Base-by-base conservation (phyloP, 2,113 vertebrate genomes). In the Embiotoca jacksoni region DNA sequence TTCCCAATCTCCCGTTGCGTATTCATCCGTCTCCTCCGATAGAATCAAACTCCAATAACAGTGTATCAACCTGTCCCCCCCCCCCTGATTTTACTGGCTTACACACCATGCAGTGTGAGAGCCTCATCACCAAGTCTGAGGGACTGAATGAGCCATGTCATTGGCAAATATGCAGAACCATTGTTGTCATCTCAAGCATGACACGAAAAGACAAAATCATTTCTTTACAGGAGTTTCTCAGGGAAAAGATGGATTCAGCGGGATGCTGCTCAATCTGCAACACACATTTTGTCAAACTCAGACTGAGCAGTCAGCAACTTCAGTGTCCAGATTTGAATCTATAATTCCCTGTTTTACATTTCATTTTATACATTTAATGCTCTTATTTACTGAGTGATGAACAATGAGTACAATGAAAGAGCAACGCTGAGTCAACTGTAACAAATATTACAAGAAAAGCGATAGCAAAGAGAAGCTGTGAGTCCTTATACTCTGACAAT, bases 291-390 rank as follows among this genome's bases (percentile, higher is more conserved):
- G 7, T 39, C 44, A 52, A 30, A 11, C 32, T 59, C 65, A 65
- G 39, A 53, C 74, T 68, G 35, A 30, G 50, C 44, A n/a, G 57
- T 63, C 69, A 78, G 57, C 57, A 63, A 39, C 36, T 78, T 41
- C 1, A 11, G 16, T 11, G 37, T 64, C 46, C 31, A 3, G 11
- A 39, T 2, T 46, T 33, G 1, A 23, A 64, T 47, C 37, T 30
- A 23, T 6, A 54, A 10, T n/a, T 54, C n/a, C 49, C 11, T 4
- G 23, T 13, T 52, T 75, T 53, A 46, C 47, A 75, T 58, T 57
- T 50, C 15, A 56, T 58, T 52, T 50, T 15, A 31, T 14, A 41
- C n/a, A 31, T 11, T 47, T 15, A 52, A 53, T 44, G n/a, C 23
- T 11, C 31, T 31, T n/a, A 11, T 5, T 52, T 16, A 52, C 49